phyloP scores from a whole-genome alignment of 64 coral and sea anemone genomes.

The Montipora sp. region DNA sequence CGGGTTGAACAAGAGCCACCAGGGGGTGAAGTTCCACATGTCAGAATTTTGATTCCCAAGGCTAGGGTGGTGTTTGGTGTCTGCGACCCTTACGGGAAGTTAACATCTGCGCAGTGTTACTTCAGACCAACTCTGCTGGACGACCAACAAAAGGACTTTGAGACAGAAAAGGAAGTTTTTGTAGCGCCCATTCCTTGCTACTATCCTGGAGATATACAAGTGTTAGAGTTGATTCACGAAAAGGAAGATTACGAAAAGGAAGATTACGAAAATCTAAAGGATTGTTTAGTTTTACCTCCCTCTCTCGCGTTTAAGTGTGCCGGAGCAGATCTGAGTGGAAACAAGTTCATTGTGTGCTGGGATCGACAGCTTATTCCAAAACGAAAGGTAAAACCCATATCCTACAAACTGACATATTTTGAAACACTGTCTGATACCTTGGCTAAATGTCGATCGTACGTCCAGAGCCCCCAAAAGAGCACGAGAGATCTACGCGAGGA shows the following conservation, averaged over 20 bases:
- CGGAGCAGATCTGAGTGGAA: slow-evolving; percentile 61
- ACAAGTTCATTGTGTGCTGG: slow-evolving; percentile 87
- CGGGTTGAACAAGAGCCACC: background rate
- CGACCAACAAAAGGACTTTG: slow-evolving; percentile 49
- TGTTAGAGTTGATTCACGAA: slow-evolving; percentile 34
- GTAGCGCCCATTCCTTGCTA: slow-evolving; percentile 74
- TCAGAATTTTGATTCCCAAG: slow-evolving; percentile 75
- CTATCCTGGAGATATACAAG: slow-evolving; percentile 72
- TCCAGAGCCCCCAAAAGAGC: background rate
- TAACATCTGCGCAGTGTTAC: slow-evolving; percentile 76
- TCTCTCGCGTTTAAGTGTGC: slow-evolving; percentile 26
- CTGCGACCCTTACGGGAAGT: slow-evolving; percentile 66
- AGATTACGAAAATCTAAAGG: slow-evolving; percentile 43
- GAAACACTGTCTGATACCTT: background rate
- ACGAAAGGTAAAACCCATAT: background rate
- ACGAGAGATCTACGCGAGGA: background rate
- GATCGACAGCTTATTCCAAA: slow-evolving; percentile 64
- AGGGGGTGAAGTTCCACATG: slow-evolving; percentile 4
- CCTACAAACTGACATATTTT: slow-evolving; percentile 36
- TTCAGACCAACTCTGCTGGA: slow-evolving; percentile 58
- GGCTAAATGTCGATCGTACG: background rate
- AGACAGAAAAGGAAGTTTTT: slow-evolving; percentile 15
- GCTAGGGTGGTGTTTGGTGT: slow-evolving; percentile 83
- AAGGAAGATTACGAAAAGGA: background rate
- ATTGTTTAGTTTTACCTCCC: slow-evolving; percentile 73